phyloP scores from a whole-genome alignment of 2,113 vertebrate genomes.

The Lanius ludovicianus region DNA sequence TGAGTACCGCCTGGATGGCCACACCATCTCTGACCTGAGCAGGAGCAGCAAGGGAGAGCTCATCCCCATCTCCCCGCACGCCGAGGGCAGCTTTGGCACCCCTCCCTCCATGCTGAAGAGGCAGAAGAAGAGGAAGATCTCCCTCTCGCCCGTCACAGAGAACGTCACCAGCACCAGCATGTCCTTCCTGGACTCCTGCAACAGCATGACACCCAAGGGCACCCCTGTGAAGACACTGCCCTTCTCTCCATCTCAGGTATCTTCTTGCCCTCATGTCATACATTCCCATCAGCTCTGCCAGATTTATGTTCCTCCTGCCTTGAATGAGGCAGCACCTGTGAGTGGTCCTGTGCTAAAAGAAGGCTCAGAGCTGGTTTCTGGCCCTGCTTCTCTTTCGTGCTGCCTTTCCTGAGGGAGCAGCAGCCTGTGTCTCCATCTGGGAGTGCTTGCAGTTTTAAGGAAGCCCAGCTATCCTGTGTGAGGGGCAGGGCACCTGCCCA shows the following conservation, averaged over 20 bases:
- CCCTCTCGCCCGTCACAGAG: conserved; percentile 83
- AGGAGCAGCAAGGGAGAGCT: conserved; percentile 91
- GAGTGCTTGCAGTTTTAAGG: rapidly evolving
- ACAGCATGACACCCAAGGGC: conserved; percentile 92
- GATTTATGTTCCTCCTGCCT: neutral
- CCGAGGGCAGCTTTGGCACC: conserved; percentile 77
- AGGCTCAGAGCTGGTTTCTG: neutral
- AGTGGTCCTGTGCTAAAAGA: neutral
- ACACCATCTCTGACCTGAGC: conserved; percentile 91
- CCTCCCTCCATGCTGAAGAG: conserved; percentile 87
- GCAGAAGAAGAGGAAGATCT: conserved; percentile 84
- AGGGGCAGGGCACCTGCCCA: rapidly evolving
- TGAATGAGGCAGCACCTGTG: neutral
- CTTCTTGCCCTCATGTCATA: neutral
- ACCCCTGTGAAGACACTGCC: conserved; percentile 93
- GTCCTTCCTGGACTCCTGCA: conserved; percentile 80
- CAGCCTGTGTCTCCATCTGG: neutral
- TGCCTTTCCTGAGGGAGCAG: neutral
- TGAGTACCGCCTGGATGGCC: conserved; percentile 90
- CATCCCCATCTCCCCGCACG: conserved; percentile 91
- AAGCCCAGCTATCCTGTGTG: neutral
- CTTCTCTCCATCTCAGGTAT: conserved; percentile 96
- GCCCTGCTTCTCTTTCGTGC: neutral
- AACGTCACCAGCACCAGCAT: conserved; percentile 47
- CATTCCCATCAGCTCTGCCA: neutral